Evolutionary conservation across 2,888 invertebrate genomes (phyloP).

Genomic region (Agriotes lineatus): DNA sequence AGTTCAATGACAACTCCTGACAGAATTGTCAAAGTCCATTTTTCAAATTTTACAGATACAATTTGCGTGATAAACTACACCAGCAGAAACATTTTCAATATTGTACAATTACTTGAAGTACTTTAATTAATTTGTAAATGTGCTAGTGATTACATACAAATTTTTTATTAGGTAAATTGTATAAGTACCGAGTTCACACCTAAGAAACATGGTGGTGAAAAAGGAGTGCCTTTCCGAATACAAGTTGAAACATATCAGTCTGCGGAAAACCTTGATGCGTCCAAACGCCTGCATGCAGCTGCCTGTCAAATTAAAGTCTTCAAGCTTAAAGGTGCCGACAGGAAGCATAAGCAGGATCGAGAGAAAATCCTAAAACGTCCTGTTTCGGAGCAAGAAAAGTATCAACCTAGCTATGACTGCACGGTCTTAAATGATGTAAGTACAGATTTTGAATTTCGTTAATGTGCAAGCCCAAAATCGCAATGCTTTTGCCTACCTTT

Average conservation of each 20-base stretch:
- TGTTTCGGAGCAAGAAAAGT: conserved; percentile 87
- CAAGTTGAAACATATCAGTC: conserved; percentile 91
- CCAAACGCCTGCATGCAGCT: conserved; percentile 87
- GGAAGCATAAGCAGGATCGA: conserved; percentile 96
- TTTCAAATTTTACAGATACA: no score
- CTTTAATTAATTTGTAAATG: no score
- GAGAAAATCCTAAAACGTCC: conserved; percentile 93
- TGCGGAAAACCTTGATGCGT: conserved; percentile 65
- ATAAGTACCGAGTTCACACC: conserved; percentile 98
- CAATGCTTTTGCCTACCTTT: no score
- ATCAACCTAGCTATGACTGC: conserved; percentile 95
- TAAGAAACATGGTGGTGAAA: conserved; percentile 98
- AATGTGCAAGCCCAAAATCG: no score
- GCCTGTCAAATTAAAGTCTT: conserved; percentile 97
- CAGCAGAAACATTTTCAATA: no score
- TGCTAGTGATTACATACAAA: no score
- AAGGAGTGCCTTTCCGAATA: conserved; percentile 96
- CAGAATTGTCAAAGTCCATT: no score
- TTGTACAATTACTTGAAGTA: no score
- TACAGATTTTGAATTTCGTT: conserved; percentile 40
- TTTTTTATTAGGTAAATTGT: conserved; percentile 83
- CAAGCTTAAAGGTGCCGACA: conserved; percentile 94
- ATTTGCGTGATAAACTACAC: no score
- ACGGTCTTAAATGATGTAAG: conserved; percentile 92
- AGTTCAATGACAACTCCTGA: no score